phyloP scores from a whole-genome alignment of 2,888 invertebrate genomes.

The Poecilus cupreus region DNA sequence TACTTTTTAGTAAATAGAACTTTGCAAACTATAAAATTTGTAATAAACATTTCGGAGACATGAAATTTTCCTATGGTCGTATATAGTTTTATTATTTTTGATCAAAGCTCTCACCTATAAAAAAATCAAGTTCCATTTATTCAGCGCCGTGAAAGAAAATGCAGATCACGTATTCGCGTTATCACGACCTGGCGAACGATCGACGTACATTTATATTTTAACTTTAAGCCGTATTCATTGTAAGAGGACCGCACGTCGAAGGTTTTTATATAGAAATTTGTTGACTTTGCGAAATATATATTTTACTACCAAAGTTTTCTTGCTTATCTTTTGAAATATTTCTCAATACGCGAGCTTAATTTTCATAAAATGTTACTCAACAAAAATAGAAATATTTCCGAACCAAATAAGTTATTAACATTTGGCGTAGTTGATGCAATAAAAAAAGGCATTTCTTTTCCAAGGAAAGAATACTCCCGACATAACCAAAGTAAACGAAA shows the following conservation, averaged over 20 bases:
- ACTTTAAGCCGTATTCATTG: conserved; percentile 34
- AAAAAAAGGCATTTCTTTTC: no score
- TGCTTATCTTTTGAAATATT: conserved; percentile 2
- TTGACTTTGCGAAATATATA: conserved; percentile 39
- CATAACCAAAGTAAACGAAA: not conserved
- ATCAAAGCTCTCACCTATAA: conserved; percentile 9
- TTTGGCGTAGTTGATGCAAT: not conserved
- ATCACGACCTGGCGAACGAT: conserved; percentile 25
- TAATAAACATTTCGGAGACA: no score
- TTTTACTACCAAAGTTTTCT: conserved; percentile 21
- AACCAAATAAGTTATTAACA: no score
- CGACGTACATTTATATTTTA: conserved; percentile 36
- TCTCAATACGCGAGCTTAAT: no score
- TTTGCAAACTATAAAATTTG: no score
- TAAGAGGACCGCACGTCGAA: not conserved
- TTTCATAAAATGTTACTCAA: no score
- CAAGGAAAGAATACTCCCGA: no score
- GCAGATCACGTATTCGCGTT: conserved; percentile 24
- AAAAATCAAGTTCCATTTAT: conserved; percentile 10
- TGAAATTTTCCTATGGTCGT: not conserved
- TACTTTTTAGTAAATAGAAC: no score
- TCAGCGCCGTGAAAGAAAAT: not conserved
- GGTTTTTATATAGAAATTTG: conserved; percentile 37
- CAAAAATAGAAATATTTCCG: no score
- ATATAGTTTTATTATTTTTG: conserved; percentile 28